Evolutionary conservation across 2,888 invertebrate species (phyloP), one percentile per base, ranked within the genome.

Genomic region (Crocallis elinguaria): DNA sequence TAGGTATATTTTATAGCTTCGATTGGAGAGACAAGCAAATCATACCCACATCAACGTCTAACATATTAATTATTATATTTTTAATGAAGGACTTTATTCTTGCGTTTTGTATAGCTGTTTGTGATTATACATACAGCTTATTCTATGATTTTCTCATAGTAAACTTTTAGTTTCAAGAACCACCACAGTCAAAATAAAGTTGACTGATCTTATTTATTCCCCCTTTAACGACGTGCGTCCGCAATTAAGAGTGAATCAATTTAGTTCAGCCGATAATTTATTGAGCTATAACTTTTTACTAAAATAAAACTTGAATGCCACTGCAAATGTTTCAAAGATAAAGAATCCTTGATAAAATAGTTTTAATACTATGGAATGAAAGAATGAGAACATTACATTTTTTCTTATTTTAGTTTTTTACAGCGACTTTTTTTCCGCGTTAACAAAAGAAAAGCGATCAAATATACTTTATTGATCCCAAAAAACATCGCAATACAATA

Each of bases 191-290:
- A 7, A 41, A 32, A 42, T 52, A 57, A 46, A 45, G 45, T 49
- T 42, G 37, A 42, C 45, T 45, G 33, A 45, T 25, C 53, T 49
- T 57, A 52, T 57, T 52, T 54, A 54, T 53, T 38, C 44, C 39
- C 43, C 41, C 53, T 41, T 56, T 55, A 62, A 64, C 60, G 70
- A 70, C 76, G 72, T 77, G 75, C 79, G 77, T 71, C 65, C 52
- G 59, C 67, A 77, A 78, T 83, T 77, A 79, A 43, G 70, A 67
- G 49, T 53, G 62, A 69, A 75, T 80, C 72, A 69, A 79, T 79
- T 77, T 72, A 54, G 65, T 64, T 63, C 53, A 52, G 38, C 29
- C 38, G 54, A 57, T 74, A 68, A 77, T 76, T 77, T 74, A 77
- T 68, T 57, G 39, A 16, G 58, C 54, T 50, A 64, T 77, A 70